These are phyloP conservation scores for Helostoma temminkii DNA, from an alignment of 2,797 vertebrate genomes.

Conservation along the genomic window DNA sequence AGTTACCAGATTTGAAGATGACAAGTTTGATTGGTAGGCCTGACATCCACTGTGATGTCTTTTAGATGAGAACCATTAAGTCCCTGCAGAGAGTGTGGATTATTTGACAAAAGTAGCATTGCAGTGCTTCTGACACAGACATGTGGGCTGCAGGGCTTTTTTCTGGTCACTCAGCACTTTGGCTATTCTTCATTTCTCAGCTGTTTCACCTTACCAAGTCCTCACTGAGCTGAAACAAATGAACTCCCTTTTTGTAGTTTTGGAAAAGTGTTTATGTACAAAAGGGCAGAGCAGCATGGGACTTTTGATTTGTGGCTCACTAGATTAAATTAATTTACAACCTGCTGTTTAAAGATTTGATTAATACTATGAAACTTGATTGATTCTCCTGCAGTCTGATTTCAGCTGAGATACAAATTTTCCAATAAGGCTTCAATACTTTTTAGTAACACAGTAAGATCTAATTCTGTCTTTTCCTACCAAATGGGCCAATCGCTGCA, in stretches of 20 bases:
- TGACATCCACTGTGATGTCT: constrained; percentile 58
- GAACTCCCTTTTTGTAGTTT: constrained; percentile 47
- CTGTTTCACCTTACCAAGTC: constrained; percentile 63
- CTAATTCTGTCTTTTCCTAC: constrained; percentile 13
- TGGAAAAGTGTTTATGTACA: constrained; percentile 67
- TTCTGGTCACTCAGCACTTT: constrained; percentile 79
- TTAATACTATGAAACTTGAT: constrained; percentile 43
- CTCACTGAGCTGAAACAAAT: constrained; percentile 73
- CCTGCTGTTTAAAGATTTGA: constrained; percentile 60
- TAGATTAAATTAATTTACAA: constrained; percentile 64
- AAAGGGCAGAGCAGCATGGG: constrained; percentile 50
- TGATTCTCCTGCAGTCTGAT: constrained; percentile 28
- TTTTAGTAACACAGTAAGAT: constrained; percentile 8
- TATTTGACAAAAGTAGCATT: constrained; percentile 69
- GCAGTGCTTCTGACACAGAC: constrained; percentile 70
- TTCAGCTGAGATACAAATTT: constrained; percentile 38
- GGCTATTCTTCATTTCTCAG: constrained; percentile 70
- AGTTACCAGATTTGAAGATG: constrained; percentile 46
- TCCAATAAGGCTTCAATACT: constrained; percentile 8
- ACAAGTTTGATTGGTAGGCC: constrained; percentile 60
- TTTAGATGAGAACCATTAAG: constrained; percentile 54
- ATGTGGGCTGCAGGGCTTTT: constrained; percentile 66
- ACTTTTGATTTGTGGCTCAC: constrained; percentile 44
- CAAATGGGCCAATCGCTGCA: background rate
- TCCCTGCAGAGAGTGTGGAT: constrained; percentile 49